Percentiles rank a stretch among this genome's conserved stretches.
phyloP scores from a whole-genome alignment of 2,888 invertebrate species.

The Baronia brevicornis region DNA sequence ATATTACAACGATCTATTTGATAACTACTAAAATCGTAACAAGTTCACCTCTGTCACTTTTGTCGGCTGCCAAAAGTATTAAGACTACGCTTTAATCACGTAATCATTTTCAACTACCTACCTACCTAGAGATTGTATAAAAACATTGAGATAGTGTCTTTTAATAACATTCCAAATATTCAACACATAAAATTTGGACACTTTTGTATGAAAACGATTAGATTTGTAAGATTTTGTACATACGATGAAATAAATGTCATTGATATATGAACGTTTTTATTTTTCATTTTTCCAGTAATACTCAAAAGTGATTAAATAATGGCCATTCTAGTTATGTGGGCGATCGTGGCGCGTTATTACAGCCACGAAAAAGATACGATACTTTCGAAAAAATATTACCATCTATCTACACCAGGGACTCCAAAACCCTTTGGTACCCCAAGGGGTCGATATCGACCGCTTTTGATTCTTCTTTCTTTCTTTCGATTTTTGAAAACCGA shows the following conservation, averaged over 20 bases:
- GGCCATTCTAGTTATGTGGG: too few relatives aligned
- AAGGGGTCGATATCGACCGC: too few relatives aligned
- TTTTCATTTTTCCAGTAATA: constrained; percentile 25
- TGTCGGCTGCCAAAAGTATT: constrained; percentile 32
- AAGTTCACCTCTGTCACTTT: constrained; percentile 14
- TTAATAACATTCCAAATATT: constrained; percentile 71
- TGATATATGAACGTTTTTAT: constrained; percentile 51
- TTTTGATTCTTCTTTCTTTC: too few relatives aligned
- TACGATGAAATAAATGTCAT: constrained; percentile 75
- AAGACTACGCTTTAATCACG: constrained; percentile 48
- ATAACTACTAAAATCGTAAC: constrained; percentile 3
- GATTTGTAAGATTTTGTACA: constrained; percentile 74
- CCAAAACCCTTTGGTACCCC: too few relatives aligned
- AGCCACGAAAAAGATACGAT: too few relatives aligned
- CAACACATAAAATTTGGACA: constrained; percentile 70
- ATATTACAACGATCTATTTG: constrained; percentile 8
- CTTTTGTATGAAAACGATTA: constrained; percentile 71
- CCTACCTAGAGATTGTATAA: constrained; percentile 51
- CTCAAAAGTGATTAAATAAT: constrained; percentile 2
- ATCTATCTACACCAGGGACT: too few relatives aligned
- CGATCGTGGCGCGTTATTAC: too few relatives aligned
- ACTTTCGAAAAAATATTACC: too few relatives aligned
- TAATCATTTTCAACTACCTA: constrained; percentile 46
- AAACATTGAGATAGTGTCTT: constrained; percentile 70
- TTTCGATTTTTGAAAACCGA: too few relatives aligned